phyloP scores from a whole-genome alignment of 2,888 invertebrate species.

The Diplazon laetatorius region DNA sequence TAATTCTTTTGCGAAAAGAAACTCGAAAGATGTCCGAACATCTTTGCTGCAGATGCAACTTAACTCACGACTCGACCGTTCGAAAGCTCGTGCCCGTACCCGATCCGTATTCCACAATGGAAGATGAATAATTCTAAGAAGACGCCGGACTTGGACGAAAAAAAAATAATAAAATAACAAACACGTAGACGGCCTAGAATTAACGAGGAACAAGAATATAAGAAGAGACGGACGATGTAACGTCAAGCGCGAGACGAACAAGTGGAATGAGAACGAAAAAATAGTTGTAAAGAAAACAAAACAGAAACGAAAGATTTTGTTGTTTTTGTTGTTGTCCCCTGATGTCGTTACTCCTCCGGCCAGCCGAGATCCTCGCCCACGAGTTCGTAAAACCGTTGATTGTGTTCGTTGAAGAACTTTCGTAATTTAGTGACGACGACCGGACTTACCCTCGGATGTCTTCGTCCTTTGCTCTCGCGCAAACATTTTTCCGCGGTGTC shows the following conservation, averaged over 20 bases:
- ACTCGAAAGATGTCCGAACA: too few species aligned
- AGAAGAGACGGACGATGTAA: too few species aligned
- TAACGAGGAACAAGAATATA: too few species aligned
- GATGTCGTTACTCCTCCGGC: slow-evolving; percentile 90
- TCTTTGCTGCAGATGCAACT: too few species aligned
- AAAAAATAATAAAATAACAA: too few species aligned
- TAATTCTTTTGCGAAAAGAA: too few species aligned
- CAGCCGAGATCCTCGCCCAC: slow-evolving; percentile 97
- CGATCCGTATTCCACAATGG: slow-evolving; percentile 27
- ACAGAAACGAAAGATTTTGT: slow-evolving; percentile 21
- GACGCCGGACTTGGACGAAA: too few species aligned
- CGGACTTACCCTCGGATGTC: slow-evolving; percentile 93
- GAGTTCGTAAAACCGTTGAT: slow-evolving; percentile 95
- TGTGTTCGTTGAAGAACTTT: slow-evolving; percentile 95
- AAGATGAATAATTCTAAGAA: slow-evolving; percentile 61
- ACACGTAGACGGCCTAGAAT: too few species aligned
- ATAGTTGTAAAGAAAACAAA: slow-evolving; percentile 42
- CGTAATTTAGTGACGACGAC: slow-evolving; percentile 91
- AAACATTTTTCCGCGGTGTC: slow-evolving; percentile 93
- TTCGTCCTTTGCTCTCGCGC: slow-evolving; percentile 90
- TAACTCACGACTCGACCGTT: too few species aligned
- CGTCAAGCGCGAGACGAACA: slow-evolving; percentile 44
- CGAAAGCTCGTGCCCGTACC: slow-evolving; percentile 49
- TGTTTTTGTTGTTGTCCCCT: too few species aligned
- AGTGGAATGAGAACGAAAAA: slow-evolving; percentile 44